These are phyloP conservation scores for Bothrops alternatus DNA, from an alignment of 2,797 vertebrate species.

Conservation along the genomic window DNA sequence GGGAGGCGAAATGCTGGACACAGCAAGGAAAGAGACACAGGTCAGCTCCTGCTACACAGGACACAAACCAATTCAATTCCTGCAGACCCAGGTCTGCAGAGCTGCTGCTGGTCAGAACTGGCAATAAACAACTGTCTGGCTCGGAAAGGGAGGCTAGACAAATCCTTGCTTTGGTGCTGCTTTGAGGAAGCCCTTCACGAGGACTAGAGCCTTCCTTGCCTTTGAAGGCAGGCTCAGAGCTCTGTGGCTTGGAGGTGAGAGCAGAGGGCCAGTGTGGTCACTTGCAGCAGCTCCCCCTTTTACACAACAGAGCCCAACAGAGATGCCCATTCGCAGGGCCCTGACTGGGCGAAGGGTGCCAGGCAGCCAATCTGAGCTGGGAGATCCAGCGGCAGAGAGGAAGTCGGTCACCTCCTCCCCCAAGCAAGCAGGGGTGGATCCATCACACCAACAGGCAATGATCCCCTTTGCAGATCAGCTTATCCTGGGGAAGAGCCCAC, in stretches of 20 bases:
- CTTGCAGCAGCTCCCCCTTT: neutral
- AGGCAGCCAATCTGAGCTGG: no score
- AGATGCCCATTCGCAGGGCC: neutral
- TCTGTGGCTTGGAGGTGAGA: neutral
- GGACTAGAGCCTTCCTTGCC: neutral
- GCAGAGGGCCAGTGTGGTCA: neutral
- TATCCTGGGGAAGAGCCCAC: no score
- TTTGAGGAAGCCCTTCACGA: neutral
- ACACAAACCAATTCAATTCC: neutral
- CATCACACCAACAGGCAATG: neutral
- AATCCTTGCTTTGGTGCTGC: neutral
- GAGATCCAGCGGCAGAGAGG: no score
- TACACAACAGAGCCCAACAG: neutral
- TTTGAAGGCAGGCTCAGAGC: neutral
- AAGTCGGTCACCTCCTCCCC: neutral
- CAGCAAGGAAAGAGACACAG: no score
- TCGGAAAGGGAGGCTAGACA: no score
- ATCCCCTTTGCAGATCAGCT: no score
- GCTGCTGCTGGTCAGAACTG: neutral
- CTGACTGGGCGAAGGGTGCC: neutral
- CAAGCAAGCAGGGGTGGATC: neutral
- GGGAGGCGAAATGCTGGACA: no score
- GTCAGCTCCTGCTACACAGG: neutral
- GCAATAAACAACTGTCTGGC: neutral
- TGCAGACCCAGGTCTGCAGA: neutral